A percentile compares a stretch with the other conserved stretches of the same genome.
Evolutionary conservation across 2,797 vertebrate genomes (phyloP).

Genomic region (Anomalospiza imberbis): DNA sequence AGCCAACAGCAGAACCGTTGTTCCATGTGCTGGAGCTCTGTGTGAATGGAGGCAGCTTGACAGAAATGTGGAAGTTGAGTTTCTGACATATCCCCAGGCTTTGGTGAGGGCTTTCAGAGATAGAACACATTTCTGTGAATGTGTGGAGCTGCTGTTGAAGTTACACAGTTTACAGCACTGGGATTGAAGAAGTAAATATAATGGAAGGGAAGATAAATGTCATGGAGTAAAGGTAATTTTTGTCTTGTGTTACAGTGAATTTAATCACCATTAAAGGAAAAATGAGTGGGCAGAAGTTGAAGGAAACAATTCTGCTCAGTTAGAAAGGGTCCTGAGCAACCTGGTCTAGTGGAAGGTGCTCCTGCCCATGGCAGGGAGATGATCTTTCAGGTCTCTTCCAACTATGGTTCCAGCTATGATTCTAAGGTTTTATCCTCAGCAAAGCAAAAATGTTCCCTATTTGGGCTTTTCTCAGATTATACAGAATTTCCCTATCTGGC

Average conservation of each 20-base stretch:
- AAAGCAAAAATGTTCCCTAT: background rate
- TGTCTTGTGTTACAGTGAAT: background rate
- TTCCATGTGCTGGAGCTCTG: background rate
- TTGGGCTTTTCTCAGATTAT: background rate
- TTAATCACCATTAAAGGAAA: background rate
- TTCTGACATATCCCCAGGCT: accelerated
- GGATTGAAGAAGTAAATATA: background rate
- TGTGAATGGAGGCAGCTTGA: background rate
- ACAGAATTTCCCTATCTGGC: background rate
- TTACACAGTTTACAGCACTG: background rate
- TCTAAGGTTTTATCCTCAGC: background rate
- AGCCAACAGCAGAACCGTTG: background rate
- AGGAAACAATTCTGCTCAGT: background rate
- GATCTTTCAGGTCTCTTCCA: background rate
- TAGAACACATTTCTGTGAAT: accelerated
- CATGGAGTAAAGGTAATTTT: background rate
- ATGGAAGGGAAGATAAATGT: background rate
- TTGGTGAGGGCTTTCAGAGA: background rate
- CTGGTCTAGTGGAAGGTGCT: background rate
- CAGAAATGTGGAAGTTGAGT: background rate
- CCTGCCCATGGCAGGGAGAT: background rate
- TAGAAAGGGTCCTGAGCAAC: background rate
- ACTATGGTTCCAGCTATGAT: background rate
- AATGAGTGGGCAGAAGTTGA: background rate
- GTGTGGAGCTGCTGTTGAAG: background rate